Conservation (phyloP, 2,888 invertebrate species). For the Pseudococcus longispinus region DNA sequence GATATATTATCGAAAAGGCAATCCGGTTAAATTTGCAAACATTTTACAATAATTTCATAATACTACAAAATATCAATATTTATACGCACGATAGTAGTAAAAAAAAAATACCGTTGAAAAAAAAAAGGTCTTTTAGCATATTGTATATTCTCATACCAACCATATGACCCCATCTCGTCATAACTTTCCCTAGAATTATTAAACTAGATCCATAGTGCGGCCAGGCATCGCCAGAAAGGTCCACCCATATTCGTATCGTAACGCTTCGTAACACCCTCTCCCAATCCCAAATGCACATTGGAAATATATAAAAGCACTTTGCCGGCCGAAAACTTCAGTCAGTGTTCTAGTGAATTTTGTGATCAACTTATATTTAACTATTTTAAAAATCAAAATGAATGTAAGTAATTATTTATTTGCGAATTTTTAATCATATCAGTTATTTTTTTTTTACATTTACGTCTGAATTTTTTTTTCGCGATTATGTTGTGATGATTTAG, state of each 20-base stretch:
- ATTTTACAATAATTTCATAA: not conserved
- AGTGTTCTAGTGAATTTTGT: conserved; percentile 26
- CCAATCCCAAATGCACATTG: not conserved
- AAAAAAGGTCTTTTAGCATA: not conserved
- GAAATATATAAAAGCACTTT: conserved; percentile 53
- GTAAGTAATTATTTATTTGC: conserved; percentile 43
- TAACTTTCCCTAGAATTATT: conserved; percentile 46
- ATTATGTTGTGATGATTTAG: not conserved
- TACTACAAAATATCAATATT: not conserved
- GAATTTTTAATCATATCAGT: not conserved
- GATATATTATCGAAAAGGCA: not conserved
- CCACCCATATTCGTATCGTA: not conserved
- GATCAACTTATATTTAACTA: not conserved
- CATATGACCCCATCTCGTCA: not conserved
- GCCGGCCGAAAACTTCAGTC: conserved; percentile 43
- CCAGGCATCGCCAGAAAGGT: not conserved
- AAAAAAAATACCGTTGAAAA: not conserved
- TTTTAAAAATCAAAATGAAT: conserved; percentile 36
- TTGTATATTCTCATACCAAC: not conserved
- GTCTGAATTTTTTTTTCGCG: conserved; percentile 17
- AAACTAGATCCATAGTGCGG: conserved; percentile 52
- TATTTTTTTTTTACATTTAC: not conserved
- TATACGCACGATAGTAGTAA: not conserved
- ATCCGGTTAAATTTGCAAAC: not conserved
- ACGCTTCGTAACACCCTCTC: conserved; percentile 48